These are phyloP conservation scores for Drosophila sp. DNA, from an alignment of 1,140 invertebrate genomes.

Conservation along the genomic window DNA sequence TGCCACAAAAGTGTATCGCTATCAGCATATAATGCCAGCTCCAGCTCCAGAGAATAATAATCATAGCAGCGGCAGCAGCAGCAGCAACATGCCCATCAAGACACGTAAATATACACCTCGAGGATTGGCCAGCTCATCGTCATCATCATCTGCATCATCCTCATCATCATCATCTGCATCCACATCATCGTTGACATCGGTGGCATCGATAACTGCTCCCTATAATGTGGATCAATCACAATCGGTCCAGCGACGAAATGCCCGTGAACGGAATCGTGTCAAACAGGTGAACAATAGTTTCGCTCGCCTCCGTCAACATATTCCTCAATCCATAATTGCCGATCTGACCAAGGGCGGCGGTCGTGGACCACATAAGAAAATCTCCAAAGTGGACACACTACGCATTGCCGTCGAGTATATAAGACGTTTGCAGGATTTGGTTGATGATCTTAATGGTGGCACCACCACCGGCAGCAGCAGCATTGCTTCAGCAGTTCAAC, in stretches of 20 bases:
- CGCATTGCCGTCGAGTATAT: constrained; percentile 97
- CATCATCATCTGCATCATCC: constrained; percentile 84
- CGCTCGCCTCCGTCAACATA: constrained; percentile 93
- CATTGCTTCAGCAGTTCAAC: background rate
- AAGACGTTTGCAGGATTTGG: constrained; percentile 91
- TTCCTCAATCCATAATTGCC: constrained; percentile 90
- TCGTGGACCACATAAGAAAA: constrained; percentile 91
- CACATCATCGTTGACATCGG: constrained; percentile 85
- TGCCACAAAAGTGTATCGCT: constrained; percentile 67
- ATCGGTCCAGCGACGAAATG: constrained; percentile 95
- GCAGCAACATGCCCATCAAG: constrained; percentile 66
- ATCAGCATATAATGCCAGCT: constrained; percentile 72
- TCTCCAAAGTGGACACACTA: constrained; percentile 98
- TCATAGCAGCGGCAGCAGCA: constrained; percentile 49
- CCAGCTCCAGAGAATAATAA: constrained; percentile 34
- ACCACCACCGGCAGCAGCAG: background rate
- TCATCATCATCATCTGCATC: constrained; percentile 54
- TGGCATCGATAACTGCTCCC: constrained; percentile 58
- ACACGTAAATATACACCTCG: constrained; percentile 74
- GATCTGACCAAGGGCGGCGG: constrained; percentile 87
- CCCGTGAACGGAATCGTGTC: constrained; percentile 95
- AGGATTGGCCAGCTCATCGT: constrained; percentile 62
- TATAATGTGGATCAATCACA: constrained; percentile 86
- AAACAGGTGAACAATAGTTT: constrained; percentile 98
- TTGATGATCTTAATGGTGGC: constrained; percentile 86